Evolutionary conservation across 2,113 vertebrate genomes (phyloP), one percentile per base, ranked within the genome.

Genomic region (Sialia sialis): DNA sequence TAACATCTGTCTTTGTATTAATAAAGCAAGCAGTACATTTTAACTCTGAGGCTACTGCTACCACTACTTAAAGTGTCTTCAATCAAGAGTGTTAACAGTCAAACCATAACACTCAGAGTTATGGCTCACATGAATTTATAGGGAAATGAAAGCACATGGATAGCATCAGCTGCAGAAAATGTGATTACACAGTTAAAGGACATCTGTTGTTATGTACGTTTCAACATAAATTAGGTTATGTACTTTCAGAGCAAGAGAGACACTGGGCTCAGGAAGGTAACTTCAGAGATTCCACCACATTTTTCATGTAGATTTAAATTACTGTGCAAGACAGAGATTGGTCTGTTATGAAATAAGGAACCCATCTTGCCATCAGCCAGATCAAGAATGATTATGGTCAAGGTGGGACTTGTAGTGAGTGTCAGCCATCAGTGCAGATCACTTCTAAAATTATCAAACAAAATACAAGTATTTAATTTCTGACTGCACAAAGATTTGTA

Each of bases 81-180:
- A 92, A 80, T 92, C 90, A 91, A 60, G 48, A 91, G 69, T 55
- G 87, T 73, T 92, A 96, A 94, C 89, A 92, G 82, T 84, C 49
- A 95, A 95, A 92, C 84, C 86, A 38, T 75, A 95, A 87, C 74
- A 67, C 21, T 87, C 80, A 56, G 77, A 91, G 58, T 87, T 89
- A 89, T 39, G 58, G 89, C 78, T 82, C 81, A 36, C 79, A 58
- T 72, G 74, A 95, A 91, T 76, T 92, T 62, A 73, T 3, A 82
- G 74, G 63, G 93, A 95, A 95, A 91, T 25, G 94, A 95, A 95
- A 96, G 93, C 89, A 97, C 87, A 77, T 89, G 95, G 94, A 63
- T 51, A 91, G 41, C 87, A 91, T 83, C 89, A 90, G 84, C 72
- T 67, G 55, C 75, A 44, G 64, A 69, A 58, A 94, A 87, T 48